Evolutionary conservation across 2,113 vertebrate species (phyloP), one percentile per base, ranked within the genome.

Genomic region (Hypomesus transpacificus): DNA sequence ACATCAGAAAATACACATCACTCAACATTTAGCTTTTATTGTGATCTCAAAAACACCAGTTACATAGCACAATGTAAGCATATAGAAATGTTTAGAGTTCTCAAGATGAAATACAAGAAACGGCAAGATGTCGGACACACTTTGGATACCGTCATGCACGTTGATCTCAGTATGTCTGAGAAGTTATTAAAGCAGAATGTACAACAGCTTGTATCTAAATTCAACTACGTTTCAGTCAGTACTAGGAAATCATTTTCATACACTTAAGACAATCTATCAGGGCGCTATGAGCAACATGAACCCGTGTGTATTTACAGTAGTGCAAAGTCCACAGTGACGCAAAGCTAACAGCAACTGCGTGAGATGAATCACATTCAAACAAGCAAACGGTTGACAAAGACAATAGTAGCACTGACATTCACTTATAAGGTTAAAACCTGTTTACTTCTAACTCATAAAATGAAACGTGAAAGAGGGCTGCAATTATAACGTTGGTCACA

Each of bases 31-130:
- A 74, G 17, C 74, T 76, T 74, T 89, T 85, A 87, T 89, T 86
- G 78, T 83, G 75, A 53, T 86, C 76, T 88, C 77, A 79, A 88
- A 87, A 84, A 76, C 82, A 80, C 61, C 65, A n/a, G 70, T 73
- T 66, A 66, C 74, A 89, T 84, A 86, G 71, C 82, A 86, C 88
- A 82, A 75, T 85, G 72, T 82, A 84, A 85, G 77, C 82, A 70
- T 79, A 79, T 64, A 76, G 51, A 24, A 31, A 68, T 56, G 14
- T 53, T n/a, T 74, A 54, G 16, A 18, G 24, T 24, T 77, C 60
- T 74, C 26, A 14, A 63, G 26, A n/a, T 51, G 62, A 46, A 39
- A 39, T n/a, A 31, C 52, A 16, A 80, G 70, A 69, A 71, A 69
- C 67, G 80, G 65, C 73, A 73, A 74, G 70, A 70, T 24, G 69